Conservation (phyloP, 2,113 vertebrate genomes). For the Grallaria varia region DNA sequence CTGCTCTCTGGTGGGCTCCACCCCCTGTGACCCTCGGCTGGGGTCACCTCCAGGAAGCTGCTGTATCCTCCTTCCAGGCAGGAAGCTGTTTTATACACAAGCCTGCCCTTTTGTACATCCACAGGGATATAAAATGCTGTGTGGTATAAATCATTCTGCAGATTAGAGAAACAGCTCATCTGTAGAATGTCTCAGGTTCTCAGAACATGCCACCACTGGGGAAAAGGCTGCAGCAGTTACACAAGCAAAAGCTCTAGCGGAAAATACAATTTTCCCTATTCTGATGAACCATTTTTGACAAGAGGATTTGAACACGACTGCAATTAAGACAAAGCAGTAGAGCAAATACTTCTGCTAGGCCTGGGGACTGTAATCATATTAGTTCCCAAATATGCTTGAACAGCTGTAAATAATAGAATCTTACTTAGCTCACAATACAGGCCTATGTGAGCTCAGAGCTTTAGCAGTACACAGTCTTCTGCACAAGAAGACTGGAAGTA, state of each 20-base stretch:
- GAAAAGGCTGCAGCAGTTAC: not conserved
- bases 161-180: not conserved
- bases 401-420: not conserved
- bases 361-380: not conserved
- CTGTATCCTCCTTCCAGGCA: not conserved
- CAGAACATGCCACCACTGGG: not conserved
- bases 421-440: not conserved
- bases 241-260: not conserved
- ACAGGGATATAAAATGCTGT: not conserved
- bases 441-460: not conserved
- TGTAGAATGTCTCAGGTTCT: not conserved
- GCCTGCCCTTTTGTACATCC: not conserved
- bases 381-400: not conserved
- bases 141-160: not conserved
- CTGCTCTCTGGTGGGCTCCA: not conserved
- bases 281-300: not conserved
- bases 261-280: not conserved
- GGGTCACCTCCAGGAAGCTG: not conserved
- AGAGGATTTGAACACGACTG: not conserved
- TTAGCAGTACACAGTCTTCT: not conserved
- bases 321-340: not conserved
- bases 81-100: not conserved
- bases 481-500: not conserved
- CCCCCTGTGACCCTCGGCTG: fast-evolving
- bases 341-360: not conserved